A percentile compares a stretch with the other conserved stretches of the same genome.
phyloP scores from a whole-genome alignment of 2,888 invertebrate species.

The Notodonta ziczac region DNA sequence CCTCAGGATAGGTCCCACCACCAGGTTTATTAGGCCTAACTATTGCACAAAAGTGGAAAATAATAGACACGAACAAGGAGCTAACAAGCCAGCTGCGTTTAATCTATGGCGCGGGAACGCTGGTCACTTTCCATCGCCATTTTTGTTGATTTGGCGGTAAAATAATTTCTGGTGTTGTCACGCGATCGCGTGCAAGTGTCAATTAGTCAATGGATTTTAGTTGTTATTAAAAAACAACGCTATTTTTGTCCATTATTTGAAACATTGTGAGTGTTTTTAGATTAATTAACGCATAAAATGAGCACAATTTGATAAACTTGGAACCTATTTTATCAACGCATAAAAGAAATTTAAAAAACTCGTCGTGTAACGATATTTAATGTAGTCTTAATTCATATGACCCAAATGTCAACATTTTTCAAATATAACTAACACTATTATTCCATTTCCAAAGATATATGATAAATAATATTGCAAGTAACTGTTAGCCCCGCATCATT shows the following conservation, averaged over 20 bases:
- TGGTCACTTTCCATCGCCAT: slow-evolving; percentile 67
- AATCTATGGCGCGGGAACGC: slow-evolving; percentile 38
- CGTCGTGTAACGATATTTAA: not conserved
- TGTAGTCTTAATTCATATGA: not conserved
- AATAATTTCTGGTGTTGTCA: slow-evolving; percentile 56
- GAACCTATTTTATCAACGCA: slow-evolving; percentile 8
- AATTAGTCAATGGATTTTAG: not conserved
- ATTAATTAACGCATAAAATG: not conserved
- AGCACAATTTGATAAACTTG: slow-evolving; percentile 13
- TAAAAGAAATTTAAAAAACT: slow-evolving; percentile 9
- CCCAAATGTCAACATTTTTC: not conserved
- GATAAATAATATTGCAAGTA: no score
- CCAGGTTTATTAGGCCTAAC: slow-evolving; percentile 55
- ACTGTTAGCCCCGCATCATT: no score
- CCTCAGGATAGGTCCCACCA: slow-evolving; percentile 46
- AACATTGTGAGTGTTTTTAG: not conserved
- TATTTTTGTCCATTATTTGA: not conserved
- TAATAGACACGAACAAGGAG: slow-evolving; percentile 54
- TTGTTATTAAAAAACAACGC: not conserved
- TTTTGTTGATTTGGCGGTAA: slow-evolving; percentile 68
- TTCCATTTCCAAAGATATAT: not conserved
- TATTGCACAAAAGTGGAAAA: slow-evolving; percentile 59
- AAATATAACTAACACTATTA: not conserved
- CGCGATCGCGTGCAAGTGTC: slow-evolving; percentile 58
- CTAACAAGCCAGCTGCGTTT: slow-evolving; percentile 58